A percentile compares a stretch with the other conserved stretches of the same genome.
Conservation (phyloP, 2,888 invertebrate species). For the Laspeyria flexula region DNA sequence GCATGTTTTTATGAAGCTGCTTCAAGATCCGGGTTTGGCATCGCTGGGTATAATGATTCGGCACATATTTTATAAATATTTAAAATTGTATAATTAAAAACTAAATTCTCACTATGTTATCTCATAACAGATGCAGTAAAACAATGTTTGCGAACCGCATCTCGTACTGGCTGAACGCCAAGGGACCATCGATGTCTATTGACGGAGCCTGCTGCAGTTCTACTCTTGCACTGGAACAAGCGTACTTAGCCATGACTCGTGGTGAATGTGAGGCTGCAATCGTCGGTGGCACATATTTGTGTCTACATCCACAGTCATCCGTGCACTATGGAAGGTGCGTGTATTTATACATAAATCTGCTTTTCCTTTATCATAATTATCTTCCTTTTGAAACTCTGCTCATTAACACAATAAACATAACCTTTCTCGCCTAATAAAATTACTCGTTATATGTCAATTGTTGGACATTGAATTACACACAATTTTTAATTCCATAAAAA, state of each 20-base stretch:
- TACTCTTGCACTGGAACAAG: slow-evolving; percentile 60
- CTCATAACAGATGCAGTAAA: slow-evolving; percentile 58
- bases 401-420: background rate
- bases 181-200: slow-evolving; percentile 68
- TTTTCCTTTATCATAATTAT: too few species aligned
- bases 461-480: too few species aligned
- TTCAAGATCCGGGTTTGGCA: slow-evolving; percentile 55
- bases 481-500: too few species aligned
- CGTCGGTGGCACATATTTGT: slow-evolving; percentile 86
- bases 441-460: too few species aligned
- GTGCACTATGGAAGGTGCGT: slow-evolving; percentile 65
- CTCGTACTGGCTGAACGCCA: slow-evolving; percentile 73
- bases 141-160: slow-evolving; percentile 74
- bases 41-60: slow-evolving; percentile 70
- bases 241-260: slow-evolving; percentile 57
- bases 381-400: too few species aligned
- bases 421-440: background rate
- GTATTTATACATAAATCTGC: too few species aligned
- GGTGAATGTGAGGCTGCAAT: slow-evolving; percentile 82
- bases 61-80: slow-evolving; percentile 9
- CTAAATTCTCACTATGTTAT: background rate
- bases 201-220: slow-evolving; percentile 69
- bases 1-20: slow-evolving; percentile 65
- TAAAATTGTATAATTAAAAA: background rate
- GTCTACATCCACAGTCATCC: slow-evolving; percentile 82